Evolutionary conservation across 2,113 vertebrate genomes (phyloP).

Genomic region (Hipposideros armiger): DNA sequence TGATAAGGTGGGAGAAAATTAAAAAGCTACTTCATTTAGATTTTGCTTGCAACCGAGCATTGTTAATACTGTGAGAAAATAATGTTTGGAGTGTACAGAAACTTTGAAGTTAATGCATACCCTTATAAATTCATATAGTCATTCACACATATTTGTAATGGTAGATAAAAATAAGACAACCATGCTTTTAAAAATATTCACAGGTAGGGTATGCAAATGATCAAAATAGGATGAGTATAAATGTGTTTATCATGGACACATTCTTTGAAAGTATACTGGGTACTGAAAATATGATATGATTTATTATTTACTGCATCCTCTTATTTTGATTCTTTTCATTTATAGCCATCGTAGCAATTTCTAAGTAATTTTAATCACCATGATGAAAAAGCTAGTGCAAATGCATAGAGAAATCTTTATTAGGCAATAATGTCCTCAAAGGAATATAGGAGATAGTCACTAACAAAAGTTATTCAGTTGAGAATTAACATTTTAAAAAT

Average conservation of each 20-base stretch:
- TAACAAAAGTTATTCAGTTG: background rate
- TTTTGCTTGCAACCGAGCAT: slow-evolving; percentile 24
- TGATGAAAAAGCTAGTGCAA: slow-evolving; percentile 19
- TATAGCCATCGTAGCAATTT: slow-evolving; percentile 21
- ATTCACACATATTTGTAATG: slow-evolving; percentile 7
- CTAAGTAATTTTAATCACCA: slow-evolving; percentile 42
- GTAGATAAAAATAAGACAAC: background rate
- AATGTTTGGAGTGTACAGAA: background rate
- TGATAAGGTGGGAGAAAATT: slow-evolving; percentile 40
- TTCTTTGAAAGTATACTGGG: slow-evolving; percentile 35
- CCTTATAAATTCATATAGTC: slow-evolving; percentile 19
- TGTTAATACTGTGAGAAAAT: slow-evolving; percentile 37
- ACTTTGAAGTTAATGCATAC: background rate
- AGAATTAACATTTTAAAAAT: slow-evolving; percentile 55
- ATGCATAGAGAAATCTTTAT: slow-evolving; percentile 36
- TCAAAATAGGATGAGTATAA: slow-evolving; percentile 34
- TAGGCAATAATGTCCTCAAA: background rate
- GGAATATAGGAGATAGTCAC: slow-evolving; percentile 11
- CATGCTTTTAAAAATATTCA: slow-evolving; percentile 44
- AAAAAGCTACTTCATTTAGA: background rate
- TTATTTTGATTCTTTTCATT: slow-evolving; percentile 60
- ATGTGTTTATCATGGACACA: background rate
- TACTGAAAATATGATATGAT: background rate
- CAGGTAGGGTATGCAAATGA: background rate
- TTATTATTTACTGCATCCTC: slow-evolving; percentile 41